Percentiles rank a stretch among this genome's conserved stretches.
Evolutionary conservation across 2,113 vertebrate genomes (phyloP).

Genomic region (Catagonus wagneri): DNA sequence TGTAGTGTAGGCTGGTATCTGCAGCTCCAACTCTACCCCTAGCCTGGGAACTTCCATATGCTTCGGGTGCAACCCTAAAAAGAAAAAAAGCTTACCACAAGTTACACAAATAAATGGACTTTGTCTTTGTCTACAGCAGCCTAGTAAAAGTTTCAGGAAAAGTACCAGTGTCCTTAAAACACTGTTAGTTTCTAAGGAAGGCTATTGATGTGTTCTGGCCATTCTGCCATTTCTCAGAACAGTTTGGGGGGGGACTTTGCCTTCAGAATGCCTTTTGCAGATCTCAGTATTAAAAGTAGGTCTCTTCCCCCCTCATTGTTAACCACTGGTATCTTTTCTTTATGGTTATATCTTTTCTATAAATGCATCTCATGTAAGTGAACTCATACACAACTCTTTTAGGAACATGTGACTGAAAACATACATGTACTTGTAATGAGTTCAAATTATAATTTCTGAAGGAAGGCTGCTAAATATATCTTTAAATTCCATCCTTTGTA

Average conservation of each 20-base stretch:
- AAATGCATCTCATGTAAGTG: slow-evolving; percentile 15
- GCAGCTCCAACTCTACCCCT: no score
- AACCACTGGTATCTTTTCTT: not conserved
- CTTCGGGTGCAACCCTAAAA: no score
- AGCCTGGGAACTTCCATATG: no score
- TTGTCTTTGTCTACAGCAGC: not conserved
- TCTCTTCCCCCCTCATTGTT: not conserved
- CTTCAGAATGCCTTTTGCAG: not conserved
- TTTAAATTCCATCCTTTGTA: slow-evolving; percentile 23
- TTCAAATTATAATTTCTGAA: slow-evolving; percentile 53
- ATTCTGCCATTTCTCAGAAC: not conserved
- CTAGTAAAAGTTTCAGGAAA: not conserved
- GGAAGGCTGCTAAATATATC: not conserved
- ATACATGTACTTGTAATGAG: not conserved
- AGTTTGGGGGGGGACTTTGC: not conserved
- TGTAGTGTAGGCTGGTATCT: no score
- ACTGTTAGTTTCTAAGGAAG: not conserved
- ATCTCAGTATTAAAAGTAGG: not conserved
- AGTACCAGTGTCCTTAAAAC: not conserved
- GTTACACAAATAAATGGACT: not conserved
- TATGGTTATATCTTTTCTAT: not conserved
- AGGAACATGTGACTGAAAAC: not conserved
- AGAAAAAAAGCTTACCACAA: not conserved
- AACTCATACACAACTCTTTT: slow-evolving; percentile 4
- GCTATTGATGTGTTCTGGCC: not conserved